These are phyloP conservation scores for Mayetiola destructor DNA, from an alignment of 2,888 invertebrate species.

Conservation along the genomic window DNA sequence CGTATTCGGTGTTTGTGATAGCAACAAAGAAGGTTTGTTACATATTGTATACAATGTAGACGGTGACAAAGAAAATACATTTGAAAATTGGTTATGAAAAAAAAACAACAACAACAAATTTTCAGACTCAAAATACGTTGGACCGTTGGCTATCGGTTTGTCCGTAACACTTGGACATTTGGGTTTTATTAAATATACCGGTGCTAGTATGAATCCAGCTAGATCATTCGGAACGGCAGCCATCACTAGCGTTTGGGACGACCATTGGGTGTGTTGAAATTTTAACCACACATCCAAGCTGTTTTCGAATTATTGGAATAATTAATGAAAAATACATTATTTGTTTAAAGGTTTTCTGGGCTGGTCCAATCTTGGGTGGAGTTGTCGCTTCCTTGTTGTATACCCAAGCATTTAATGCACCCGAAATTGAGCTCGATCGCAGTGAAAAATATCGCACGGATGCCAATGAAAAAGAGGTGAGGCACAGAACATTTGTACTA, in stretches of 20 bases:
- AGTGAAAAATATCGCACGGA: slow-evolving; percentile 33
- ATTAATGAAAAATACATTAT: too few species aligned
- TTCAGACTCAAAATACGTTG: slow-evolving; percentile 61
- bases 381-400: slow-evolving; percentile 63
- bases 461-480: slow-evolving; percentile 54
- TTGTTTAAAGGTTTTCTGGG: slow-evolving; percentile 65
- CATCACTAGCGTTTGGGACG: slow-evolving; percentile 53
- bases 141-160: slow-evolving; percentile 76
- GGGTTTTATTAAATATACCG: slow-evolving; percentile 69
- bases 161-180: slow-evolving; percentile 74
- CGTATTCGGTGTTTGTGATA: slow-evolving; percentile 61
- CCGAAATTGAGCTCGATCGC: slow-evolving; percentile 27
- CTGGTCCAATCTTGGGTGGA: slow-evolving; percentile 73
- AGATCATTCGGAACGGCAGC: slow-evolving; percentile 77
- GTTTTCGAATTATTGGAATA: too few species aligned
- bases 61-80: not conserved
- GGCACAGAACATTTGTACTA: slow-evolving; percentile 9
- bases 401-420: slow-evolving; percentile 46
- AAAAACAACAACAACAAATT: not conserved
- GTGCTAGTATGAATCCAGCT: slow-evolving; percentile 87
- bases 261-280: slow-evolving; percentile 60
- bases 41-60: not conserved
- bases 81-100: not conserved
- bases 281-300: not conserved
- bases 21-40: slow-evolving; percentile 29